These are phyloP conservation scores for Synaphobranchus kaupii DNA, from an alignment of 2,797 vertebrate genomes.

Conservation along the genomic window DNA sequence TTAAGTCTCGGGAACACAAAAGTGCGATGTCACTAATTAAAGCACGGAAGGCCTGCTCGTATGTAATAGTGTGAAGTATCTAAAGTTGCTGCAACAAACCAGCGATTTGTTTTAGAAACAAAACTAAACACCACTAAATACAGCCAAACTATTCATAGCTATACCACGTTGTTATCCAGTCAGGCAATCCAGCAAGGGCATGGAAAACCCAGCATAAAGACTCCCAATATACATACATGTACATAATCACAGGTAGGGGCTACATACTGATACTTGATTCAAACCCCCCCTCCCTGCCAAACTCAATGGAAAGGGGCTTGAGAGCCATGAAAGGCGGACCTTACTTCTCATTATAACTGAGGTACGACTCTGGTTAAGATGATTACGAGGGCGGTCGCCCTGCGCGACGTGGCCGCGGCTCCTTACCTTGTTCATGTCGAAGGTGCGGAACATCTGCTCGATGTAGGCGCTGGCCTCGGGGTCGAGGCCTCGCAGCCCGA, in stretches of 20 bases:
- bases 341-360: no score
- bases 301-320: neutral
- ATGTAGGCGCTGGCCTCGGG: constrained; percentile 85
- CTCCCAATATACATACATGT: no score
- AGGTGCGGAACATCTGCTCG: constrained; percentile 92
- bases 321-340: neutral
- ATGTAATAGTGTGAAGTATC: neutral
- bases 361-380: neutral
- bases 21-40: no score
- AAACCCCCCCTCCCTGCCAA: no score
- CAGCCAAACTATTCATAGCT: neutral
- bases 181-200: no score
- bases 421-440: constrained; percentile 78
- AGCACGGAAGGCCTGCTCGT: no score
- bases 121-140: neutral
- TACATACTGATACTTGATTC: neutral
- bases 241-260: neutral
- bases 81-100: neutral
- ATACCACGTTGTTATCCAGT: no score
- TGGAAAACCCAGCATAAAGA: neutral
- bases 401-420: neutral
- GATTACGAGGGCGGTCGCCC: neutral
- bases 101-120: neutral
- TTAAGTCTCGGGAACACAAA: neutral
- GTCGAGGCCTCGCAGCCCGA: constrained; percentile 84